Evolutionary conservation across 2,888 invertebrate genomes (phyloP), one percentile per base, ranked within the genome.

Genomic region (Volucella inanis): DNA sequence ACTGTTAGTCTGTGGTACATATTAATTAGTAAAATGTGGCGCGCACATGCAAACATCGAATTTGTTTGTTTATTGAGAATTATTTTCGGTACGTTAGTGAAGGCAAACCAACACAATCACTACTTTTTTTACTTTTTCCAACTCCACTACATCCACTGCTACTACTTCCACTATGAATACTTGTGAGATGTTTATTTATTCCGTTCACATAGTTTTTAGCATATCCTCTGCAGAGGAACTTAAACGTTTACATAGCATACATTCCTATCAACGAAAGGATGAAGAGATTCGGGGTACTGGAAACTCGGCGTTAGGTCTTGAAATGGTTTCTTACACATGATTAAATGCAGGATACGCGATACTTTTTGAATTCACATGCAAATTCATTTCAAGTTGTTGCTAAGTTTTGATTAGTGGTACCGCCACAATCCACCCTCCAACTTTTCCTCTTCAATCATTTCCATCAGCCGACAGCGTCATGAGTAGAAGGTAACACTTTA

Each of bases 311-410:
- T 39, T 65, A 78, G 61, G 70, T 67, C 75, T 70, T 84, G 79
- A 79, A 79, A 79, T 55, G 59, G 59, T 75, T 79, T 65, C 79
- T 79, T 79, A 75, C 74, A 79, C 75, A 84, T 84, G 83, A 84
- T 79, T 79, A 74, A 84, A 75, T 84, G 11, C 80, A 76, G 62
- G 64, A 74, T 74, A 70, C 47, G 52, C 59, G 64, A 52, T 78
- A 74, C 54, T 54, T 43, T 55, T 62, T 41, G 52, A 68, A 74
- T 75, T 71, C 72, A 43, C 59, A 84, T 75, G 75, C 61, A 79
- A 79, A 79, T 79, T 55, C 55, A 9, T 55, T 83, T 84, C 70
- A 75, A 75, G 79, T 84, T 61, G 74, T 18, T 71, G 84, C 61
- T 68, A 59, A 49, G 65, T 70, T 79, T 75, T 79, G 75, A 84